Evolutionary conservation across 2,113 vertebrate species (phyloP), one percentile per base, ranked within the genome.

Genomic region (Martes martes): DNA sequence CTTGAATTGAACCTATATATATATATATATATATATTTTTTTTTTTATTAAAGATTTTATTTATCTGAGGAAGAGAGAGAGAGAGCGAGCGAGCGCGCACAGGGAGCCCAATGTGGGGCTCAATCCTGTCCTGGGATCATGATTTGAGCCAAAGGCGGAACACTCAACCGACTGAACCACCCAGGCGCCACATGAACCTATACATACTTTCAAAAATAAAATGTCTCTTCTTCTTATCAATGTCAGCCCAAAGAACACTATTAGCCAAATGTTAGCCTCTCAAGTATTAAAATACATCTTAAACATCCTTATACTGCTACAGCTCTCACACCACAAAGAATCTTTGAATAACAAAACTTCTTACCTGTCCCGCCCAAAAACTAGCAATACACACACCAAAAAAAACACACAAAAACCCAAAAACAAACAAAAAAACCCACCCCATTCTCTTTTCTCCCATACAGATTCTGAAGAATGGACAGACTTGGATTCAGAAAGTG

Each of bases 401-500:
- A 52, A 1, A 2, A 19, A 7, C 21, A 23, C 23, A 61, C 9
- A 91, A 73, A 11, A 11, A 59, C 57, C 45, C 31, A 76, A 0
- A 21, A 28, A 16, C 10, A 26, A 28, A 39, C 52, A 82, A 69
- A 65, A 76, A 45, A 85, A 76, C 36, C 19, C 19, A 73, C 19
- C 16, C 24, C 33, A 67, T 42, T 57, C 8, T 73, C 55, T 78
- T 57, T 47, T 39, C 59, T 96, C 28, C 33, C 65, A 82, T 55
- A 80, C 3, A 81, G 36, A 96, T 36, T 79, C 39, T 73, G n/a
- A 79, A 95, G 81, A 65, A 80, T 52, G 79, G 11, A 39, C 13
- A 80, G 80, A 89, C 24, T 55, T 89, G 24, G n/a, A 97, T 84
- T 93, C 81, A 95, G 74, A 89, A 9, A 73, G 57, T 55, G 79